Evolutionary conservation across 2,113 vertebrate species (phyloP).

Genomic region (Glaucomys volans): DNA sequence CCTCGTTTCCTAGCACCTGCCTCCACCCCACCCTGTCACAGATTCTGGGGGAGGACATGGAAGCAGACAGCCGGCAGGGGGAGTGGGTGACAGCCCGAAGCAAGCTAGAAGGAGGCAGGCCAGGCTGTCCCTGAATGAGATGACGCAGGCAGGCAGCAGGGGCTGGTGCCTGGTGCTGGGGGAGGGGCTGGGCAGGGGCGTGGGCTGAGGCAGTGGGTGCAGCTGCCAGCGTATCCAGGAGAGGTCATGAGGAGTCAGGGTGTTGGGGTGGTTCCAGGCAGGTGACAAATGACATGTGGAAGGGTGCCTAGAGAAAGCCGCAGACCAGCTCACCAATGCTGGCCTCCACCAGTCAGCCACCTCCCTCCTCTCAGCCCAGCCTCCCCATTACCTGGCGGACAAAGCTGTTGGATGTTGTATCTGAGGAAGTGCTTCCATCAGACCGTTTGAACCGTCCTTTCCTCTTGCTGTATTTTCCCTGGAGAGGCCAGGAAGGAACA

Average conservation of each 20-base stretch:
- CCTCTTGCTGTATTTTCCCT: conserved; percentile 96
- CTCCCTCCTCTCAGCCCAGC: not conserved
- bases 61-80: conserved; percentile 80
- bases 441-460: conserved; percentile 98
- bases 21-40: conserved; percentile 69
- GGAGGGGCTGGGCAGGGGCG: conserved; percentile 51
- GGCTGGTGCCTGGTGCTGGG: conserved; percentile 66
- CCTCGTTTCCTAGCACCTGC: conserved; percentile 52
- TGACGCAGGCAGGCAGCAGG: conserved; percentile 80
- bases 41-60: conserved; percentile 75
- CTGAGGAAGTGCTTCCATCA: conserved; percentile 96
- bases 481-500: conserved; percentile 45
- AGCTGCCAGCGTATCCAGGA: conserved; percentile 53
- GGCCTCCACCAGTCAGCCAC: not conserved
- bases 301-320: conserved; percentile 22
- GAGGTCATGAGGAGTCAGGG: conserved; percentile 59
- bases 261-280: conserved; percentile 33
- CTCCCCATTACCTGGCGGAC: conserved; percentile 93
- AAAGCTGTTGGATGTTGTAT: conserved; percentile 99
- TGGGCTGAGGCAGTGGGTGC: conserved; percentile 69
- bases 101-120: conserved; percentile 77
- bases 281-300: conserved; percentile 14
- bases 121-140: conserved; percentile 82
- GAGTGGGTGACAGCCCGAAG: conserved; percentile 82
- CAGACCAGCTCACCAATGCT: conserved; percentile 15